These are phyloP conservation scores for Botia kubotai DNA, from an alignment of 2,797 vertebrate genomes.

Conservation along the genomic window DNA sequence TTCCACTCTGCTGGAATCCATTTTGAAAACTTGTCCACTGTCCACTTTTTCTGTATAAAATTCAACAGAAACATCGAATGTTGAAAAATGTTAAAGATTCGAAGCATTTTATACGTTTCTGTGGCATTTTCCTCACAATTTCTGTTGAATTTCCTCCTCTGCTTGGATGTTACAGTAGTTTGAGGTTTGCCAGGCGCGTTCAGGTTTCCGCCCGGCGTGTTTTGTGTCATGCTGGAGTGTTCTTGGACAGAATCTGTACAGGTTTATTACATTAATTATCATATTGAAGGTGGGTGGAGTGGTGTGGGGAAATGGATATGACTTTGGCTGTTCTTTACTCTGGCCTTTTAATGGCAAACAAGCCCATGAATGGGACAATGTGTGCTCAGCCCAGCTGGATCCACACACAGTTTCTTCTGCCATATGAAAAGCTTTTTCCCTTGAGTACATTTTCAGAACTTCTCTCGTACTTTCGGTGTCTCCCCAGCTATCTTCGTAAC, in stretches of 20 bases:
- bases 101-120: no score
- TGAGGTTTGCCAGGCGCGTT: conserved; percentile 44
- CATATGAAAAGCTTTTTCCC: conserved; percentile 58
- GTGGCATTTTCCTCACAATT: conserved; percentile 50
- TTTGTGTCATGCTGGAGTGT: conserved; percentile 58
- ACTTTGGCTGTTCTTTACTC: conserved; percentile 69
- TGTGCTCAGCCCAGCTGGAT: conserved; percentile 63
- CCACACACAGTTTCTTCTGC: conserved; percentile 62
- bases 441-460: conserved; percentile 19
- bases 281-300: conserved; percentile 64
- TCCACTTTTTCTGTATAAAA: no score
- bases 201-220: conserved; percentile 49
- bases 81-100: no score
- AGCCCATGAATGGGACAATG: conserved; percentile 68
- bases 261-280: conserved; percentile 59
- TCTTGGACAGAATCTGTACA: conserved; percentile 65
- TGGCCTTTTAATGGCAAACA: conserved; percentile 72
- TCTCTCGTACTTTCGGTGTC: neutral
- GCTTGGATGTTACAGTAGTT: conserved; percentile 20
- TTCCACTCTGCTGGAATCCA: no score
- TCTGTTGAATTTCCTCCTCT: neutral
- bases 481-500: no score
- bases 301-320: conserved; percentile 64
- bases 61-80: no score
- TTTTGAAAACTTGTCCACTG: no score